Evolutionary conservation across 2,797 vertebrate genomes (phyloP), one percentile per base, ranked within the genome.

Genomic region (Psittacula echo): DNA sequence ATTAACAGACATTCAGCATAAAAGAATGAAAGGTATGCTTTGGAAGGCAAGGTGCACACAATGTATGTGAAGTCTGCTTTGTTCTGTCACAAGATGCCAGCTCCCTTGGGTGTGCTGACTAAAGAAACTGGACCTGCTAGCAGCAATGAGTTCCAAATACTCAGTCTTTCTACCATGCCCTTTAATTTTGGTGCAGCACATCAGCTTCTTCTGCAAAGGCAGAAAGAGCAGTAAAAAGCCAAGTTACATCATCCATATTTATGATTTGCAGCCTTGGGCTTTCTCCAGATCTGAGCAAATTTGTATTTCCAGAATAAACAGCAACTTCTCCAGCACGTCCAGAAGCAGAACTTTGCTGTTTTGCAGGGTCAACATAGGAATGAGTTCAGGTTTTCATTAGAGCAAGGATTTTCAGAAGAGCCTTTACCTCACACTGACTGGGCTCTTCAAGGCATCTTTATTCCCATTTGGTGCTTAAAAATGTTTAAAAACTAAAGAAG

Each of bases 231-330:
- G 47, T 64, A 88, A 67, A 95, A 81, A 61, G 66, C 54, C 67
- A 78, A 50, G 51, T 70, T 58, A 51, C 44, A 34, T 81, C 65
- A 90, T 92, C 71, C 88, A 93, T 85, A 93, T 94, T 97, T 85
- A 91, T 90, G 73, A 45, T 67, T 71, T 86, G n/a, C 84, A 89
- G 71, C 37, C 67, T 2, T 67, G 64, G 20, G 76, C 6, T 13
- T 89, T 58, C 72, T 91, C 85, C 88, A 85, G 67, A 67, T 42
- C 60, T 67, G 16, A 21, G 67, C 26, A 76, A 73, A 70, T 71
- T 84, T 75, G 70, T 44, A 67, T 74, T 81, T 94, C 85, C 73
- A 79, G 85, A 94, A 78, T 67, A 79, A 95, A 76, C 29, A 60
- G 47, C 18, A 90, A 70, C 18, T 84, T 81, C 29, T 56, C 9